Conservation (phyloP, 2,888 invertebrate genomes). For the Ichneumoninae sp. region DNA sequence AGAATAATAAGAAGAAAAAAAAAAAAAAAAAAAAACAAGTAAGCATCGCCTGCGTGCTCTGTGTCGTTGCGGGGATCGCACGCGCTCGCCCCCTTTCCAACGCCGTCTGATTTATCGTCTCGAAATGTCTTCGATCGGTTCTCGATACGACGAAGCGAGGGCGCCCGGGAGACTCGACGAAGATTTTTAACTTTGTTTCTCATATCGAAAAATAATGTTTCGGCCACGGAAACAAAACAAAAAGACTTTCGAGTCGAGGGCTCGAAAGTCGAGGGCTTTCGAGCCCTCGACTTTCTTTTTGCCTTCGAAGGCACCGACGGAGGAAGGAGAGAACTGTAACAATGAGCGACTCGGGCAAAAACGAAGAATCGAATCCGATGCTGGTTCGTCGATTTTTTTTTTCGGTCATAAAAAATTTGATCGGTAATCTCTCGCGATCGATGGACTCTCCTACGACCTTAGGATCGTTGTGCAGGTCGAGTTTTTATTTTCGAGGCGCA, state of each 20-base stretch:
- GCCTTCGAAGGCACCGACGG: background rate
- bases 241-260: no score
- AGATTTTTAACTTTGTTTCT: conserved; percentile 39
- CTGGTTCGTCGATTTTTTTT: no score
- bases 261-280: no score
- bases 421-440: no score
- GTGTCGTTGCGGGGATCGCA: conserved; percentile 58
- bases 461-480: no score
- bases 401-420: no score
- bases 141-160: conserved; percentile 47
- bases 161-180: conserved; percentile 24
- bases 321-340: no score
- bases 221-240: background rate
- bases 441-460: no score
- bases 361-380: no score
- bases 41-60: conserved; percentile 7
- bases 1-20: conserved; percentile 34
- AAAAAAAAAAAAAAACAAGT: conserved; percentile 34
- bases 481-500: no score
- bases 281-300: background rate
- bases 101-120: conserved; percentile 62
- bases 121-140: conserved; percentile 60
- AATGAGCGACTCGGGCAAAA: no score
- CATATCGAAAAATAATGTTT: conserved; percentile 1
- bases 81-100: conserved; percentile 50